Conservation (phyloP, 2,113 vertebrate genomes). For the Thymallus thymallus region DNA sequence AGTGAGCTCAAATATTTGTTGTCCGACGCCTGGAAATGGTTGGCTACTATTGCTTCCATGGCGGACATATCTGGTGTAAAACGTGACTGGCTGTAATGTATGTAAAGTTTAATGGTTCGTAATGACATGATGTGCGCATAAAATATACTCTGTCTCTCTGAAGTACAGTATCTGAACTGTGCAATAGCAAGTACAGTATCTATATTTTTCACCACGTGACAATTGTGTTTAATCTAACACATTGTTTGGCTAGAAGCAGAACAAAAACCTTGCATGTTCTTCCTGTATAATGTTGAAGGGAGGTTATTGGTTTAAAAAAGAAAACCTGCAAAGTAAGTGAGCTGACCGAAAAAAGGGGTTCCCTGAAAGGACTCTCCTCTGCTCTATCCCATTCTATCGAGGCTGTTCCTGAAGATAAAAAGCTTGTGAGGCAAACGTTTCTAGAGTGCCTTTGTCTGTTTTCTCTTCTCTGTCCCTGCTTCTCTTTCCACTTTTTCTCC, state of each 20-base stretch:
- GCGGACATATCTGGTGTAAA: neutral
- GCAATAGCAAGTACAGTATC: neutral
- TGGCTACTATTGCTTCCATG: neutral
- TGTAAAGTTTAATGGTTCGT: too few relatives aligned
- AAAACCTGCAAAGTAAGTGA: neutral
- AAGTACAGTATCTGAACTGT: neutral
- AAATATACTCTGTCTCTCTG: too few relatives aligned
- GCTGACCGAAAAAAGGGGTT: neutral
- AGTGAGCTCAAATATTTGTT: conserved; percentile 4
- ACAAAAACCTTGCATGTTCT: neutral
- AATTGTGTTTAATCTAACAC: neutral
- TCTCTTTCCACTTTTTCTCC: neutral
- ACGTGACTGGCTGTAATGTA: too few relatives aligned
- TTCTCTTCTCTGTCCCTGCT: neutral
- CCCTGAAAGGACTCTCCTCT: neutral
- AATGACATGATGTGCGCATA: too few relatives aligned
- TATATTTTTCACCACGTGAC: neutral
- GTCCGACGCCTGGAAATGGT: neutral
- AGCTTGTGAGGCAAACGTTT: neutral
- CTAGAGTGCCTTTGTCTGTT: neutral
- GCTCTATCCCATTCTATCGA: neutral
- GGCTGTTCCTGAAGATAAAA: neutral
- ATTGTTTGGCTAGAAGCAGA: neutral
- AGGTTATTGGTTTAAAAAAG: neutral
- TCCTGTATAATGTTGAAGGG: neutral